Evolutionary conservation across 1,140 invertebrate species (phyloP), one percentile per base, ranked within the genome.

Genomic region (Physella acuta): DNA sequence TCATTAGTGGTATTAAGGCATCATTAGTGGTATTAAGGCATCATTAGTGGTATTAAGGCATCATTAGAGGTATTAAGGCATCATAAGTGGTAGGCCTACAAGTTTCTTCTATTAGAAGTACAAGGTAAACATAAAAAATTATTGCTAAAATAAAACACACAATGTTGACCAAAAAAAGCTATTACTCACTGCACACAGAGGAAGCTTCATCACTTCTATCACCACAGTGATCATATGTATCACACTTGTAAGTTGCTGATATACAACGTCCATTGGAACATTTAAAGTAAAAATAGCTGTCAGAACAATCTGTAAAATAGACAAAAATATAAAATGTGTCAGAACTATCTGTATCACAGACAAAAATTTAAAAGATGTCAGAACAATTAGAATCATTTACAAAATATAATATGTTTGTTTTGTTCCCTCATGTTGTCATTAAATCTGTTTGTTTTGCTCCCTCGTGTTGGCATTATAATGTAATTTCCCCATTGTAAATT

Each of bases 141-240:
- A 11, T 44, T 44, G 8, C 20, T 8, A 8, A 20, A 11, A 20
- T 44, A 20, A 44, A 44, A 44, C 39, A 11, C 8, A 44, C 8
- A 44, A n/a, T n/a, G n/a, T n/a, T n/a, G n/a, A n/a, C n/a, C n/a
- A n/a, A n/a, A n/a, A n/a, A n/a, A n/a, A n/a, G n/a, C n/a, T 20
- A 44, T 44, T 39, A 33, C 62, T 3, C 52, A 64, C 62, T 31
- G 67, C 72, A 71, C 17, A 59, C 62, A 36, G 36, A 39, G 17
- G 34, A 24, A 16, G 51, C 59, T 61, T 74, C 72, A 69, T 74
- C 72, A 56, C 53, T 60, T 30, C 58, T 71, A 26, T 74, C 72
- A 17, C 72, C 72, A 69, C 72, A 74, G 20, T 74, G 69, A 62
- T 74, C 66, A 30, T 24, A 30, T 1, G 51, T 61, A 69, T 74